Percentiles rank a stretch among this genome's conserved stretches.
phyloP scores from a whole-genome alignment of 1,140 invertebrate genomes.

The Hyles euphorbiae region DNA sequence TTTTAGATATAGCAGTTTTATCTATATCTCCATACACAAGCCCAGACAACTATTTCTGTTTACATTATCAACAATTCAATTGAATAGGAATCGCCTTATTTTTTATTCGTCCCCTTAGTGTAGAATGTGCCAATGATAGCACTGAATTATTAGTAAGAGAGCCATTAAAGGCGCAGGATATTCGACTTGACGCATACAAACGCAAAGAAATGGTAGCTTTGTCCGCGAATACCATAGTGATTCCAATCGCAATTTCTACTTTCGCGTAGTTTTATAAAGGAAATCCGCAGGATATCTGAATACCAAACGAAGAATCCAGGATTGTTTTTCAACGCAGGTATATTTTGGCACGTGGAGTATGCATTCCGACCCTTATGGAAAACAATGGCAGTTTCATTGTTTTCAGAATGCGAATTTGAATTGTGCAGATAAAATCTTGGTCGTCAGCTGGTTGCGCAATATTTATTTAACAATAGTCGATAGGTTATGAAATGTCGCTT shows the following conservation, averaged over 20 bases:
- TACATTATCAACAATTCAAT: too few relatives aligned
- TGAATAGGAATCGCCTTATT: too few relatives aligned
- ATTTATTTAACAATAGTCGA: neutral
- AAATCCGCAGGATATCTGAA: slow-evolving; percentile 9
- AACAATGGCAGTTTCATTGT: slow-evolving; percentile 55
- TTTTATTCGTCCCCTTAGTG: too few relatives aligned
- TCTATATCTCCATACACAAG: too few relatives aligned
- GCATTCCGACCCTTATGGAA: slow-evolving; percentile 44
- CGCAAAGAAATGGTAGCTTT: too few relatives aligned
- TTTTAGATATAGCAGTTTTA: too few relatives aligned
- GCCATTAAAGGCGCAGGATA: too few relatives aligned
- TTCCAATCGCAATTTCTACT: slow-evolving; percentile 6
- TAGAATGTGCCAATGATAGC: too few relatives aligned
- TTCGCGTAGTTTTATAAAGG: slow-evolving; percentile 6
- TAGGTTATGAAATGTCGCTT: too few relatives aligned
- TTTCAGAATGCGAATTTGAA: slow-evolving; percentile 49
- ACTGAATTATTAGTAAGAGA: too few relatives aligned
- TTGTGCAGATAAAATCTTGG: slow-evolving; percentile 44
- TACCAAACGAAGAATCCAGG: slow-evolving; percentile 3
- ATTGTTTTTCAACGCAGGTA: slow-evolving; percentile 24
- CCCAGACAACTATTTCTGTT: too few relatives aligned
- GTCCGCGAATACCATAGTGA: slow-evolving; percentile 1
- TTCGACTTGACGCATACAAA: too few relatives aligned
- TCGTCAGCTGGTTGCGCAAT: slow-evolving; percentile 18
- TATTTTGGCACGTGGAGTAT: slow-evolving; percentile 43